Conservation (phyloP, 30 jellyfish, hydroid and myxozoan genomes). For the Hydractinia symbiolongicarpus region DNA sequence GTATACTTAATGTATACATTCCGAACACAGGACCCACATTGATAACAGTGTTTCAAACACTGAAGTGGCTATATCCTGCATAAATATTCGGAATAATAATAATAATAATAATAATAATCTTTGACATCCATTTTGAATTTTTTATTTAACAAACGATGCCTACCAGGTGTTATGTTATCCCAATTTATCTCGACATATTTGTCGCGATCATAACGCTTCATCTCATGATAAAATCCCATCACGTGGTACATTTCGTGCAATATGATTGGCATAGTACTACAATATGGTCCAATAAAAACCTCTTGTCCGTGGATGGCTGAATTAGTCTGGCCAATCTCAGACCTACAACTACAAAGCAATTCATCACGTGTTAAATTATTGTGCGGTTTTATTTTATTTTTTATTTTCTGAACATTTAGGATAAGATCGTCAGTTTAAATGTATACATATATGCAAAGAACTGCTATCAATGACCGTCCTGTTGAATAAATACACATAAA, state of each 20-base stretch:
- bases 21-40: too few species aligned
- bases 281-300: slow-evolving; percentile 16
- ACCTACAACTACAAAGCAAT: slow-evolving; percentile 9
- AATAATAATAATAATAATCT: too few species aligned
- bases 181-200: background rate
- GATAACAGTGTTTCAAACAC: too few species aligned
- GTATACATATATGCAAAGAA: background rate
- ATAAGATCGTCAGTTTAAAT: background rate
- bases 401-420: too few species aligned
- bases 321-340: slow-evolving; percentile 1
- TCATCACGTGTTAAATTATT: background rate
- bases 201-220: slow-evolving; percentile 17
- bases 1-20: too few species aligned
- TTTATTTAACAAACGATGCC: background rate
- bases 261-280: slow-evolving; percentile 7
- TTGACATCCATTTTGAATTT: too few species aligned
- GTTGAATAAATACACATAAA: too few species aligned
- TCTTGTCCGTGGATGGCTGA: background rate
- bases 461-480: background rate
- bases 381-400: too few species aligned
- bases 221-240: slow-evolving; percentile 27
- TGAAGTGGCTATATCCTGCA: too few species aligned
- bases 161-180: slow-evolving; percentile 14
- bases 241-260: slow-evolving; percentile 32
- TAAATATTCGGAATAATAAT: too few species aligned